These are phyloP conservation scores for Nesospiza acunhae DNA, from an alignment of 2,113 vertebrate species.

Conservation along the genomic window DNA sequence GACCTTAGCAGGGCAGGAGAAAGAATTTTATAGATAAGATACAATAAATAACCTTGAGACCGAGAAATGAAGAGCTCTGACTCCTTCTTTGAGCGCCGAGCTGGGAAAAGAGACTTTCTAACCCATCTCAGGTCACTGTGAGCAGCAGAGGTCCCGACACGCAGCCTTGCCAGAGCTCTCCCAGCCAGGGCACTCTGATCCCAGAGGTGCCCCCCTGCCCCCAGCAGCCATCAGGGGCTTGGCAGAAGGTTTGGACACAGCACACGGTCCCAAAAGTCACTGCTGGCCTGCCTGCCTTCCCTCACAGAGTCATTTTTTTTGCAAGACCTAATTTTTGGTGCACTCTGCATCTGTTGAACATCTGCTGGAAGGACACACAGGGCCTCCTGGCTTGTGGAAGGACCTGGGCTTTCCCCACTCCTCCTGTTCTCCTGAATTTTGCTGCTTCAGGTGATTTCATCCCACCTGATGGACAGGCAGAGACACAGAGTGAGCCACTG, in stretches of 20 bases:
- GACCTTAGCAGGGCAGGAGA: too few relatives aligned
- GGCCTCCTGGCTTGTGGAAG: background rate
- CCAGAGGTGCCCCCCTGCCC: background rate
- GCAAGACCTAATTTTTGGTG: background rate
- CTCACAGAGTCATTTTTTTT: background rate
- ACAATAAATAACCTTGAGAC: too few relatives aligned
- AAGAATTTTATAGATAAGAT: too few relatives aligned
- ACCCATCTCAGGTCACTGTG: too few relatives aligned
- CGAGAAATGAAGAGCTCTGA: too few relatives aligned
- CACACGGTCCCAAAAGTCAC: background rate
- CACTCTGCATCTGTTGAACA: background rate
- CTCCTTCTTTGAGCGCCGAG: too few relatives aligned
- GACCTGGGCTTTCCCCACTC: background rate
- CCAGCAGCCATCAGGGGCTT: background rate
- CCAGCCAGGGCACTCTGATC: too few relatives aligned
- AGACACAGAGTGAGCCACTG: background rate
- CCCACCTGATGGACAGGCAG: background rate
- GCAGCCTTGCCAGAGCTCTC: background rate
- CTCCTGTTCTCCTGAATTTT: background rate
- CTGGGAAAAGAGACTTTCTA: too few relatives aligned
- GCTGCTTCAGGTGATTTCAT: background rate
- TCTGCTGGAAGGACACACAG: background rate
- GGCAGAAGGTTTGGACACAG: background rate
- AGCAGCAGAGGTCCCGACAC: too few relatives aligned
- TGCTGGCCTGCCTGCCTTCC: background rate